A percentile compares a stretch with the other conserved stretches of the same genome.
phyloP scores from a whole-genome alignment of 2,888 invertebrate species.

The Cyrtodaria siliqua region DNA sequence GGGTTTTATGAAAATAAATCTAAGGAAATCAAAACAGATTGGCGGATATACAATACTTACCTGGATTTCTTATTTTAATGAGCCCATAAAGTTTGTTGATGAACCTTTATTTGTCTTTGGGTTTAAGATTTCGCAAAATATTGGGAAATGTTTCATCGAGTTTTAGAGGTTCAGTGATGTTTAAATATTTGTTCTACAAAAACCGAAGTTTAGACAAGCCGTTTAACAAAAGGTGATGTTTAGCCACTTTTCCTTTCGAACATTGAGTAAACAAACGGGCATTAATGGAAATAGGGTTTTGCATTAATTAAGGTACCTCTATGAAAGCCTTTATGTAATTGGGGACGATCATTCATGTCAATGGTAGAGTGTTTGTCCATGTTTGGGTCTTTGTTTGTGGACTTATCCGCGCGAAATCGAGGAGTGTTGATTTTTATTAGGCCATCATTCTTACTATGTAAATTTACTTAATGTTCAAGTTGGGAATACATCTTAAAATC shows the following conservation, averaged over 20 bases:
- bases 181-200: slow-evolving; percentile 58
- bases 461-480: slow-evolving; percentile 66
- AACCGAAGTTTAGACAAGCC: slow-evolving; percentile 39
- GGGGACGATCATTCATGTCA: slow-evolving; percentile 42
- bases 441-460: slow-evolving; percentile 58
- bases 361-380: slow-evolving; percentile 47
- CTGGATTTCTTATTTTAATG: slow-evolving; percentile 23
- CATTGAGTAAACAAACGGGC: slow-evolving; percentile 47
- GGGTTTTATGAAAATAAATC: slow-evolving; percentile 19
- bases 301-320: slow-evolving; percentile 58
- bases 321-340: slow-evolving; percentile 35
- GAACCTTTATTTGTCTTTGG: slow-evolving; percentile 41
- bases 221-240: slow-evolving; percentile 48
- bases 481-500: slow-evolving; percentile 71
- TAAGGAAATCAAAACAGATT: slow-evolving; percentile 15
- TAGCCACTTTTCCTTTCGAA: slow-evolving; percentile 54
- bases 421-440: slow-evolving; percentile 58
- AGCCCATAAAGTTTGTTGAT: slow-evolving; percentile 33
- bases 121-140: slow-evolving; percentile 30
- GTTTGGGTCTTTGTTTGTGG: slow-evolving; percentile 52
- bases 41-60: slow-evolving; percentile 25
- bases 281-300: slow-evolving; percentile 47
- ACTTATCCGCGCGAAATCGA: slow-evolving; percentile 48
- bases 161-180: slow-evolving; percentile 7
- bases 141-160: no score